Evolutionary conservation across 2,113 vertebrate genomes (phyloP), one percentile per base, ranked within the genome.

Genomic region (Grammomys surdaster): DNA sequence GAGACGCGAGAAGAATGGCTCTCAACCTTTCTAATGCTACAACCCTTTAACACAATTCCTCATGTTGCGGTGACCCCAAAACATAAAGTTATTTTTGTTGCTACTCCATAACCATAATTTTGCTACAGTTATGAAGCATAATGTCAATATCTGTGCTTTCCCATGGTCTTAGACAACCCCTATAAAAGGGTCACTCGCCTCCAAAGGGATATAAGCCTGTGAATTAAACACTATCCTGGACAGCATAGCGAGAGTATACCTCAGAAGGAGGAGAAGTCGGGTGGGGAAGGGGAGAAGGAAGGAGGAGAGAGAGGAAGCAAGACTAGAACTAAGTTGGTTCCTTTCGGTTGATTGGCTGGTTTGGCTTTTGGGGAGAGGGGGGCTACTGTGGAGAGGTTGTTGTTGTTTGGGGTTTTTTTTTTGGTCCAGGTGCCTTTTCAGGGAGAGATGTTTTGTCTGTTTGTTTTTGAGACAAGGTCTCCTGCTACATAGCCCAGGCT

Each of bases 261-360:
- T 70, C 8, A 28, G 16, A 65, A 10, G 33, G 58, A 26, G 5
- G 58, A 22, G 51, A 10, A 60, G 20, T 19, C 3, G 17, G 69
- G 36, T 17, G 11, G 54, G 6, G 36, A 20, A 12, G 7, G 16
- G 36, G 11, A 5, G 7, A 7, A 1, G 28, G 20, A 22, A 2
- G n/a, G 54, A 24, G 5, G 14, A n/a, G 19, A 31, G 3, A 26
- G 58, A 26, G 10, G n/a, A 7, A 46, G 24, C 4, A 16, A 63
- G 40, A 46, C 26, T 48, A 33, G 43, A 86, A 48, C 14, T 48
- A 48, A 67, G 14, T 12, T 67, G 9, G 28, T 46, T 86, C 43
- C 40, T 24, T 86, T 86, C 46, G 26, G 58, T 43, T 65, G 14
- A 60, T 43, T 17, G 12, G n/a, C 20, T 69, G 36, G n/a, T 60